Evolutionary conservation across 2,888 invertebrate species (phyloP), one percentile per base, ranked within the genome.

Genomic region (Sesia apiformis): DNA sequence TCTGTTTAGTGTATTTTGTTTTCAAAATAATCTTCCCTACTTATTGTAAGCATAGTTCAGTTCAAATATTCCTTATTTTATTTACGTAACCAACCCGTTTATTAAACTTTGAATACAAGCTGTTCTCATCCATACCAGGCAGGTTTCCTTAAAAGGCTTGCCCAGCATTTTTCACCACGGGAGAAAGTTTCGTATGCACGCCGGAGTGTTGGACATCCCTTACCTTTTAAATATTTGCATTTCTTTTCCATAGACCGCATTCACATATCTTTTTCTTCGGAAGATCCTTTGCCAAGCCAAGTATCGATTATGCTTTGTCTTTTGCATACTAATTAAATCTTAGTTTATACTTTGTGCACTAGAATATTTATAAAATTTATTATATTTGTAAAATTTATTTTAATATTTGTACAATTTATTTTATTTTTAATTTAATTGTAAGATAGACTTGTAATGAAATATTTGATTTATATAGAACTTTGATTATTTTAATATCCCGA

Each of bases 141-240:
- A 46, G 46, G 46, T 46, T 46, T 46, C 46, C 46, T 46, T 46
- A 46, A 46, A 46, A 46, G 46, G 46, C 23, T 4, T 4, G 46
- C 46, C 46, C 40, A 38, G 23, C 75, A 82, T 81, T 84, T 84
- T 85, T 82, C 76, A 70, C 69, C 61, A 61, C 43, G 63, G 66
- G 84, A 73, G 86, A 86, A 87, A 87, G 86, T 84, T 84, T 78
- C 72, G 73, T 74, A 76, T 77, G 75, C 74, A 68, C 69, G 65
- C 64, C 51, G 66, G 51, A 61, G 68, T 57, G 64, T 70, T 65
- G 74, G 73, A 70, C 79, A 73, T 77, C 74, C 71, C 69, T 57
- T 60, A 69, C 73, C 80, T 77, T 76, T 83, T 79, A 79, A 81
- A 78, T 78, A 82, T 81, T 84, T 81, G 81, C 81, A 83, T 86